Evolutionary conservation across 1,140 invertebrate species (phyloP).

Genomic region (Metopolophium dirhodum): DNA sequence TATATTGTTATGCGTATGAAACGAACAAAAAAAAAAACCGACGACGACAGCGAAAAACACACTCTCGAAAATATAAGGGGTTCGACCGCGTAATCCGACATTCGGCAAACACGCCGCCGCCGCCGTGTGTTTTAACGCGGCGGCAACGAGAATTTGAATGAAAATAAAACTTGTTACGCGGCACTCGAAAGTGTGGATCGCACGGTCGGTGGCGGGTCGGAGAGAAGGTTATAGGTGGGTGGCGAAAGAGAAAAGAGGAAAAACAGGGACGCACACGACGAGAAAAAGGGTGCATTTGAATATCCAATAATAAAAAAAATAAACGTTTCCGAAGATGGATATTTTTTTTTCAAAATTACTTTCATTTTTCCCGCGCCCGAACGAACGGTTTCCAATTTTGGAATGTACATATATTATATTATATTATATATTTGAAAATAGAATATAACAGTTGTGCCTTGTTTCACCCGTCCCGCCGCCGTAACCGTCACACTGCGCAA

Average conservation of each 20-base stretch:
- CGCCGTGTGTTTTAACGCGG: constrained; percentile 47
- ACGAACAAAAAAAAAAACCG: not conserved
- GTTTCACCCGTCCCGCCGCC: not conserved
- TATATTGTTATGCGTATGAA: not conserved
- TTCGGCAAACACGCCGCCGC: constrained; percentile 21
- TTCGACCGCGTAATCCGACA: constrained; percentile 46
- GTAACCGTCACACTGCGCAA: not conserved
- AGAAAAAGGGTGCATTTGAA: constrained; percentile 46
- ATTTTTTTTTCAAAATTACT: constrained; percentile 54
- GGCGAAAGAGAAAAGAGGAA: not conserved
- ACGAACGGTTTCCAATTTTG: constrained; percentile 55
- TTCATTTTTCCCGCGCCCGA: constrained; percentile 34
- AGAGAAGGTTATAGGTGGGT: too few species aligned
- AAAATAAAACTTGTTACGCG: constrained; percentile 55
- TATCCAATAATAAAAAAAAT: constrained; percentile 57
- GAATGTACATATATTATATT: constrained; percentile 24
- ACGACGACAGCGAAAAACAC: constrained; percentile 36
- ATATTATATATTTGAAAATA: constrained; percentile 19
- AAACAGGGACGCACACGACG: not conserved
- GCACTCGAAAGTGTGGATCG: not conserved
- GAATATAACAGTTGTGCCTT: constrained; percentile 40
- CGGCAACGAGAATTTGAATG: constrained; percentile 42
- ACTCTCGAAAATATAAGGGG: not conserved
- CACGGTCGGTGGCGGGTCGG: too few species aligned
- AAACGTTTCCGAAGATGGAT: constrained; percentile 56